Conservation (phyloP, 2,888 invertebrate species). For the Stegana nigrithorax region DNA sequence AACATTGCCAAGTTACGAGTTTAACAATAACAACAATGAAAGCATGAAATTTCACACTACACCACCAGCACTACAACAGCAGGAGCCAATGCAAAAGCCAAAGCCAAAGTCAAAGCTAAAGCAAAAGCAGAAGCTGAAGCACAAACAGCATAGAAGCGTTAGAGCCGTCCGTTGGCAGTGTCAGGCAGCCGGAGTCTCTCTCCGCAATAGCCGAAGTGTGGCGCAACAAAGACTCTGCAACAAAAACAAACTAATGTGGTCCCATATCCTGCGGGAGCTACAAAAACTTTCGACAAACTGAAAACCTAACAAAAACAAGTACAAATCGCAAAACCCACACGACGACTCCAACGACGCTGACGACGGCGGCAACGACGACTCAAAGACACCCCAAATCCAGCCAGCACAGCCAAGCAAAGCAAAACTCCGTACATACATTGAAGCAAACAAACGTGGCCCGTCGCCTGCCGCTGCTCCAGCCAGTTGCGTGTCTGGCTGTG, state of each 20-base stretch:
- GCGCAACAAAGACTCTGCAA: conserved; percentile 4
- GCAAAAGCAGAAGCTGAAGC: background rate
- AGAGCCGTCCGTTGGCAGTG: too few species aligned
- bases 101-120: background rate
- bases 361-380: too few species aligned
- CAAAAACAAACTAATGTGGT: conserved; percentile 18
- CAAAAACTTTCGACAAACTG: conserved; percentile 48
- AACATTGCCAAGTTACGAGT: too few species aligned
- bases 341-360: too few species aligned
- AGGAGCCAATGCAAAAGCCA: background rate
- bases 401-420: too few species aligned
- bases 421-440: background rate
- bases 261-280: conserved; percentile 50
- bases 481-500: too few species aligned
- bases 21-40: conserved; percentile 37
- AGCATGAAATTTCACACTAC: conserved; percentile 58
- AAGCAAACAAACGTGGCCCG: too few species aligned
- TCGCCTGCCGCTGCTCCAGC: too few species aligned
- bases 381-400: too few species aligned
- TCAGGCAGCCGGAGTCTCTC: too few species aligned
- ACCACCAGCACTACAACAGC: conserved; percentile 40
- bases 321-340: conserved; percentile 42
- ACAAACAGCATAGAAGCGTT: too few species aligned
- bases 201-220: too few species aligned
- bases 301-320: conserved; percentile 54